These are phyloP conservation scores for Crotalus horridus DNA, from an alignment of 2,113 vertebrate species.

Conservation along the genomic window DNA sequence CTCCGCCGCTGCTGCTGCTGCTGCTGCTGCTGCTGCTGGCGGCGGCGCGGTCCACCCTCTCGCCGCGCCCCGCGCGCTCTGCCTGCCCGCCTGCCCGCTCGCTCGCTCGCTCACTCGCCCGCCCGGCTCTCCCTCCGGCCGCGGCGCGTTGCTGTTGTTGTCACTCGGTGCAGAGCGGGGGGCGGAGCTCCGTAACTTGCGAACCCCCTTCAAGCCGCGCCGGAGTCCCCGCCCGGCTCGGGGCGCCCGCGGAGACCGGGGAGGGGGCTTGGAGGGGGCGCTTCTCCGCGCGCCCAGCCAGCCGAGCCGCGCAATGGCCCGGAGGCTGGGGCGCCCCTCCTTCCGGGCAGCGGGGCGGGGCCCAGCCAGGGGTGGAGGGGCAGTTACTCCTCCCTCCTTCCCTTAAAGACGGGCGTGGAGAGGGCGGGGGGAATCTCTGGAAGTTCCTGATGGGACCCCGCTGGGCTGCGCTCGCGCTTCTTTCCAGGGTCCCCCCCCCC, in stretches of 20 bases:
- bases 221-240: slow-evolving; percentile 61
- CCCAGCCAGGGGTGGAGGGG: background rate
- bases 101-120: slow-evolving; percentile 51
- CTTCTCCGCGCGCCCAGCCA: background rate
- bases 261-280: rapidly evolving
- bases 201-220: slow-evolving; percentile 84
- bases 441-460: background rate
- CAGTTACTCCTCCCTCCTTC: background rate
- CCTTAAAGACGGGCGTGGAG: background rate
- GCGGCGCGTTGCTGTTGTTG: slow-evolving; percentile 98
- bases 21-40: slow-evolving; percentile 27
- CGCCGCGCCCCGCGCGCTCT: slow-evolving; percentile 44
- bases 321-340: background rate
- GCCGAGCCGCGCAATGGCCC: background rate
- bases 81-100: slow-evolving; percentile 46
- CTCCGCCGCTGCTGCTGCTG: background rate
- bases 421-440: no score
- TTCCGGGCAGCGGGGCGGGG: background rate
- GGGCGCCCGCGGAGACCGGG: background rate
- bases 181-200: slow-evolving; percentile 92
- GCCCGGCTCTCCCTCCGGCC: slow-evolving; percentile 81
- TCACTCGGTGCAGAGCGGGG: slow-evolving; percentile 87
- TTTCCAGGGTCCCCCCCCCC: background rate
- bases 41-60: background rate
- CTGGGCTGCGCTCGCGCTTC: background rate